Evolutionary conservation across 2,113 vertebrate genomes (phyloP).

Genomic region (Pteropus alecto): DNA sequence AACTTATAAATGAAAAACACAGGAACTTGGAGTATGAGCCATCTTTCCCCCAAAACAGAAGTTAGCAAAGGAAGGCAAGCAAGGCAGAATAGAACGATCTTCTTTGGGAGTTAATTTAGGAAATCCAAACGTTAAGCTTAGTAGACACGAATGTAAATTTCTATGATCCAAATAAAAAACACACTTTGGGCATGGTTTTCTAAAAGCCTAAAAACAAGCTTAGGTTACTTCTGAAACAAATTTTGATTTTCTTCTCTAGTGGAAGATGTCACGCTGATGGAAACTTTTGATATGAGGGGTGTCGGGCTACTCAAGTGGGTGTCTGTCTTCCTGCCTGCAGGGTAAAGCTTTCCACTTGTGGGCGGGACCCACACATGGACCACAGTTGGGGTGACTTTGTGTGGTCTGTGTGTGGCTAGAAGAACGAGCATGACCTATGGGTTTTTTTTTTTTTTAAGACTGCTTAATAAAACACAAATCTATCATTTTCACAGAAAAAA

Average conservation of each 20-base stretch:
- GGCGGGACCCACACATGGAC: rapidly evolving
- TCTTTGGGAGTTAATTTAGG: not conserved
- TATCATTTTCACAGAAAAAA: not conserved
- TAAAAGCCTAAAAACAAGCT: not conserved
- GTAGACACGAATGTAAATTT: not conserved
- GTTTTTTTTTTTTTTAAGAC: not conserved
- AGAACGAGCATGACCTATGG: rapidly evolving
- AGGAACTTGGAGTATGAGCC: not conserved
- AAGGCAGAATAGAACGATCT: not conserved
- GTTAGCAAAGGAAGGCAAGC: not conserved
- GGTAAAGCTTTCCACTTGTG: constrained; percentile 28
- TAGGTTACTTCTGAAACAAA: not conserved
- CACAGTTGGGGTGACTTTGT: not conserved
- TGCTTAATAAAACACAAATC: not conserved
- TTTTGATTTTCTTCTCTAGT: constrained; percentile 12
- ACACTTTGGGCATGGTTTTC: not conserved
- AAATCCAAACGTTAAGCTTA: not conserved
- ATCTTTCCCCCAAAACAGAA: not conserved
- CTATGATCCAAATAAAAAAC: not conserved
- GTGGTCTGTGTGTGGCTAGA: not conserved
- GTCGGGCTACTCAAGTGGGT: rapidly evolving
- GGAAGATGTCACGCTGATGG: constrained; percentile 40
- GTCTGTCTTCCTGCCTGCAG: not conserved
- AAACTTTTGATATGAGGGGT: constrained; percentile 54
- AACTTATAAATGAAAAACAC: not conserved